Conservation (phyloP, 2,797 vertebrate genomes). For the Prionace glauca region DNA sequence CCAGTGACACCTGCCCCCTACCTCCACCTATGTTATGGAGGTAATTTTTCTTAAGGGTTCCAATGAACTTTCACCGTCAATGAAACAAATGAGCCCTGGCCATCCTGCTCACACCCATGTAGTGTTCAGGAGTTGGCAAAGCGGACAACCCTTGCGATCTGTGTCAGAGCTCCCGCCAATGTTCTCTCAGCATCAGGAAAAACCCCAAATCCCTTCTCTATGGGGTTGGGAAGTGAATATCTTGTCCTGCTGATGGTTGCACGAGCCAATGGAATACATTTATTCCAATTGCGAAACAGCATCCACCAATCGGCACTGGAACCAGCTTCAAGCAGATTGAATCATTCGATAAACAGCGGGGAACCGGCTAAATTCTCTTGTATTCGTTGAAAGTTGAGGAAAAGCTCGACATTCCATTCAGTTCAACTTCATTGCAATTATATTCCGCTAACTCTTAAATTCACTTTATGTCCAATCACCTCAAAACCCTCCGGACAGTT, state of each 20-base stretch:
- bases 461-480: background rate
- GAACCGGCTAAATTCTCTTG: background rate
- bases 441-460: background rate
- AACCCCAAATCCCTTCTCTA: too few species aligned
- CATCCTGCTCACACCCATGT: background rate
- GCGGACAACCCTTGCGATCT: too few species aligned
- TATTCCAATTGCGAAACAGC: background rate
- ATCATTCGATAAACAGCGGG: background rate
- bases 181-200: background rate
- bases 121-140: background rate
- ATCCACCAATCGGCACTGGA: background rate
- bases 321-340: background rate
- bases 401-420: background rate
- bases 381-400: background rate
- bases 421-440: background rate
- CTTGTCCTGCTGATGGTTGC: background rate
- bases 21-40: background rate
- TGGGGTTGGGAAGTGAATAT: too few species aligned
- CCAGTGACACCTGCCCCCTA: too few species aligned
- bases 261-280: background rate
- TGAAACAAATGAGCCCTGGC: too few species aligned
- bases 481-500: background rate
- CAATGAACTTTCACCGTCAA: background rate
- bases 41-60: background rate
- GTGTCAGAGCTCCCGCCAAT: background rate